Evolutionary conservation across 2,888 invertebrate species (phyloP).

Genomic region (Orthosia incerta): DNA sequence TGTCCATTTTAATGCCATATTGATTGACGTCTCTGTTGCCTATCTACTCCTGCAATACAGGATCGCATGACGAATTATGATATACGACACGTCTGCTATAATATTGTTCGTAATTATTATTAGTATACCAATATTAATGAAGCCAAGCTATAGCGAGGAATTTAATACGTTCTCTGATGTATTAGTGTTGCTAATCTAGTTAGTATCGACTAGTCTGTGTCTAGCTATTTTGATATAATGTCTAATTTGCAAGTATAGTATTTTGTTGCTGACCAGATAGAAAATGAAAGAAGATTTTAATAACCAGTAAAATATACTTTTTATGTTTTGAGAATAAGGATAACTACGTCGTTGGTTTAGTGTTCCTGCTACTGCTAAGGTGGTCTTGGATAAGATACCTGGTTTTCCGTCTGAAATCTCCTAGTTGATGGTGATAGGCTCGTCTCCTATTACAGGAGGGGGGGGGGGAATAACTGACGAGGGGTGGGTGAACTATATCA

Average conservation of each 20-base stretch:
- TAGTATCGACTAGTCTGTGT: slow-evolving; percentile 24
- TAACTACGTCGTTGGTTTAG: too few species aligned
- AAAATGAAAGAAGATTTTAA: too few species aligned
- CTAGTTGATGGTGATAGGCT: neutral
- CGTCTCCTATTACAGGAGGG: neutral
- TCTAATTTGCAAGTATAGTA: too few species aligned
- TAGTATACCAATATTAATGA: slow-evolving; percentile 48
- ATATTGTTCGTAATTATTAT: slow-evolving; percentile 32
- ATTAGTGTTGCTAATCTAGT: slow-evolving; percentile 29
- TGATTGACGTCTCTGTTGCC: neutral
- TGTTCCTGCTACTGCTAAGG: too few species aligned
- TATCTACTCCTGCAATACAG: slow-evolving; percentile 11
- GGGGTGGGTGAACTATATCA: too few species aligned
- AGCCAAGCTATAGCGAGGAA: slow-evolving; percentile 9
- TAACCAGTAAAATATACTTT: too few species aligned
- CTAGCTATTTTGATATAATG: neutral
- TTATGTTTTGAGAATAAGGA: neutral
- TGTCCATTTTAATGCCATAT: too few species aligned
- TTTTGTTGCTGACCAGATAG: too few species aligned
- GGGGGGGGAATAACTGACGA: too few species aligned
- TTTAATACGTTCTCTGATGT: slow-evolving; percentile 35
- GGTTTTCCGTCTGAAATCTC: too few species aligned
- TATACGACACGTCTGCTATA: slow-evolving; percentile 31
- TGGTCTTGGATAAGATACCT: too few species aligned
- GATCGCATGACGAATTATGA: slow-evolving; percentile 30